A percentile compares a stretch with the other conserved stretches of the same genome.
phyloP scores from a whole-genome alignment of 2,797 vertebrate genomes.

The Mormyrops attenuatus region DNA sequence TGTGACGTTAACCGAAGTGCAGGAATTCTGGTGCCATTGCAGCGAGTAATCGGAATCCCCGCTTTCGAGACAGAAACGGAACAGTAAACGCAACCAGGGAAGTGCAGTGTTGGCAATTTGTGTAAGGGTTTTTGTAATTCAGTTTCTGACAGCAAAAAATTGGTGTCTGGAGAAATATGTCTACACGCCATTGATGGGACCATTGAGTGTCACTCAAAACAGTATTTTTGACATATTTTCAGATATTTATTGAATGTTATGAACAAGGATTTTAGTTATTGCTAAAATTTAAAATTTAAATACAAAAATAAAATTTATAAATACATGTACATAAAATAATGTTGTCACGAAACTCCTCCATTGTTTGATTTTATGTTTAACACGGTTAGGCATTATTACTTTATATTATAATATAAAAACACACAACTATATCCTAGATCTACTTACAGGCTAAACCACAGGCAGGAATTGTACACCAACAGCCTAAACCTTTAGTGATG shows the following conservation, averaged over 20 bases:
- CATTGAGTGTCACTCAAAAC: not conserved
- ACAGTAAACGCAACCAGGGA: conserved; percentile 52
- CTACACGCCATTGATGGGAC: not conserved
- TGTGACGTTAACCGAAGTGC: conserved; percentile 52
- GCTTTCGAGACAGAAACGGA: conserved; percentile 48
- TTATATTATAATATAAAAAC: conserved; percentile 62
- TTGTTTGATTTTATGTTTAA: conserved; percentile 72
- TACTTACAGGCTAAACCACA: conserved; percentile 65
- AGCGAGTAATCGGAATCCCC: not conserved
- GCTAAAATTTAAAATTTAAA: conserved; percentile 50
- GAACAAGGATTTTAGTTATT: conserved; percentile 18
- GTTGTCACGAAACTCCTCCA: conserved; percentile 96
- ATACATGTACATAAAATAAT: conserved; percentile 69
- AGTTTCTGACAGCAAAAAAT: not conserved
- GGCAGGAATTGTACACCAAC: conserved; percentile 82
- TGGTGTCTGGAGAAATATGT: not conserved
- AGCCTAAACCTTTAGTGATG: conserved; percentile 46
- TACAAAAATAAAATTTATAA: conserved; percentile 80
- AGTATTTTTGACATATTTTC: conserved; percentile 39
- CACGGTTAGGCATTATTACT: conserved; percentile 56
- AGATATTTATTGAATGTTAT: conserved; percentile 55
- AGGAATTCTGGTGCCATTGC: not conserved
- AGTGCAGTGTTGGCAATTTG: not conserved
- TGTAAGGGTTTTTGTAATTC: not conserved
- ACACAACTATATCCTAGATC: conserved; percentile 52